Evolutionary conservation across 2,113 vertebrate genomes (phyloP), one percentile per base, ranked within the genome.

Genomic region (Taurulus bubalis): DNA sequence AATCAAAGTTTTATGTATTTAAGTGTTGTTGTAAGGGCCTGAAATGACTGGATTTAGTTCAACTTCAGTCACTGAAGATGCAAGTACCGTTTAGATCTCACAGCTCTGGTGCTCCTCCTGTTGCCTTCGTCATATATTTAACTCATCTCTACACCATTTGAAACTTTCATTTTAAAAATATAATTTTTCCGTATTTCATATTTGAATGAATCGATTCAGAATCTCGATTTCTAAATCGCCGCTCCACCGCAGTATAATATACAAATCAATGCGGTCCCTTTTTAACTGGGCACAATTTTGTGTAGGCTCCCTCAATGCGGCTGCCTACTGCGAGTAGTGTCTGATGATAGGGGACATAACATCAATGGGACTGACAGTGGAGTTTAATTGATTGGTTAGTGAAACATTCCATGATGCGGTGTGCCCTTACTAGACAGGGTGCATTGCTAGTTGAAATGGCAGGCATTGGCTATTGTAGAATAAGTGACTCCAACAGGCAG

Each of bases 391-490:
- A 92, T 88, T 87, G 90, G 88, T 85, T 67, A 78, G 84, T 72
- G 38, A 90, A 91, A 90, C 77, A 63, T 90, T 89, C 89, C 89
- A 92, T 90, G 85, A 90, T 89, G 86, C 77, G 16, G 70, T 83
- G 68, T 68, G 83, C 85, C 64, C 67, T 70, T 72, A 81, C 53
- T 32, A 77, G 55, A 56, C 56, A 58, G 72, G 34, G 24, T 60
- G 75, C 28, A 58, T 8, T 47, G 75, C 56, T 75, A 30, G 56
- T 63, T 75, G 38, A 74, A 68, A 71, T 4, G 56, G 67, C 34
- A 77, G 49, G 1, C 64, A 42, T 5, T 53, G 9, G 45, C 53
- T 32, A 36, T 32, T 22, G 28, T 58, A 38, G 20, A 30, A 51
- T 7, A 51, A 80, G 1, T 32, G 16, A 58, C 30, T 51, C 24